Percentiles rank a stretch among this genome's conserved stretches.
These are phyloP conservation scores for Trinectes maculatus DNA, from an alignment of 2,113 vertebrate genomes.

Conservation along the genomic window DNA sequence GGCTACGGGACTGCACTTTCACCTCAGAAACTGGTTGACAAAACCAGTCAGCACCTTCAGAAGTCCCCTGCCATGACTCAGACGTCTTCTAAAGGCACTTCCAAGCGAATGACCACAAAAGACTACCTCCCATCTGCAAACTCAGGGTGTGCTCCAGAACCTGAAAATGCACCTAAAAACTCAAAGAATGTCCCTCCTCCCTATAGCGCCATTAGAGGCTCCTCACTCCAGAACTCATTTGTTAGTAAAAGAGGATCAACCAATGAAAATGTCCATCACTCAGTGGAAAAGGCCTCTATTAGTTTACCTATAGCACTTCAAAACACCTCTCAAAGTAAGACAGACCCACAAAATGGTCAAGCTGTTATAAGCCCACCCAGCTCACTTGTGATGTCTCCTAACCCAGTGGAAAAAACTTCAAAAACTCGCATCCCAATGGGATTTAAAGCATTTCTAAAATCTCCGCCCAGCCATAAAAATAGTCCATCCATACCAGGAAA, in stretches of 20 bases:
- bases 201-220: conserved; percentile 72
- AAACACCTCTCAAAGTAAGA: conserved; percentile 55
- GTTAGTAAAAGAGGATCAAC: conserved; percentile 71
- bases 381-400: conserved; percentile 62
- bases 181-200: conserved; percentile 77
- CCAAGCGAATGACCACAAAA: conserved; percentile 80
- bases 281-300: conserved; percentile 73
- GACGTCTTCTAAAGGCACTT: conserved; percentile 79
- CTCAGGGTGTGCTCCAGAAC: conserved; percentile 72
- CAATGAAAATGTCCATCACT: conserved; percentile 64
- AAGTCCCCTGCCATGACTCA: conserved; percentile 69
- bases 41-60: conserved; percentile 77
- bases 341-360: conserved; percentile 75
- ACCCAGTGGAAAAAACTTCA: conserved; percentile 78
- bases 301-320: conserved; percentile 66
- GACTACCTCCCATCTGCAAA: conserved; percentile 76
- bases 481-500: conserved; percentile 86
- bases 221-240: conserved; percentile 71
- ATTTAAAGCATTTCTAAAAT: conserved; percentile 88
- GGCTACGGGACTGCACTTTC: conserved; percentile 73
- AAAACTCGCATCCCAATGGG: conserved; percentile 87
- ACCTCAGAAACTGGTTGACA: conserved; percentile 79
- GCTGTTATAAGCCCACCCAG: conserved; percentile 59
- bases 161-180: conserved; percentile 73
- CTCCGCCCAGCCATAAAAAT: conserved; percentile 85